phyloP scores from a whole-genome alignment of 23 tunicate genomes.

The Trididemnum clinides region DNA sequence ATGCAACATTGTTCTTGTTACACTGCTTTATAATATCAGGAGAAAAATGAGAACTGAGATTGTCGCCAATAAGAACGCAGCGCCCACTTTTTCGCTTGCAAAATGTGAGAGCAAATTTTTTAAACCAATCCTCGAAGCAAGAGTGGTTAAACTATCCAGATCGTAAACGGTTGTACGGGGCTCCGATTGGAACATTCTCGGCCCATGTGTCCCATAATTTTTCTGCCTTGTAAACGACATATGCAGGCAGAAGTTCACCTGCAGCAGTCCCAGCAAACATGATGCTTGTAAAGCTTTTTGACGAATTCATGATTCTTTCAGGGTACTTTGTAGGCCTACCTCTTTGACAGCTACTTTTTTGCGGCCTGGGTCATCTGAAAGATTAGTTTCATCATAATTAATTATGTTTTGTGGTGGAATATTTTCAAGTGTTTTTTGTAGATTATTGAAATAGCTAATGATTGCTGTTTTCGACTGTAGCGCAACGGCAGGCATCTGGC shows the following conservation, averaged over 20 bases:
- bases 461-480: too few species aligned
- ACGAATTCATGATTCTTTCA: background rate
- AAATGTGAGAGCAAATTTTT: background rate
- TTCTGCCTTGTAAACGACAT: conserved; percentile 6
- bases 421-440: too few species aligned
- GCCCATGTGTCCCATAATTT: background rate
- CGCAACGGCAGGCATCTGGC: too few species aligned
- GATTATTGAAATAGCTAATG: too few species aligned
- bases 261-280: conserved; percentile 21
- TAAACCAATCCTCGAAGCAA: conserved; percentile 12
- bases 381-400: too few species aligned
- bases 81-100: background rate
- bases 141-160: background rate
- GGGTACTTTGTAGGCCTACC: conserved; percentile 14
- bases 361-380: too few species aligned
- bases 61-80: conserved; percentile 10
- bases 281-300: background rate
- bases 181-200: background rate
- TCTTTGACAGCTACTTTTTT: too few species aligned
- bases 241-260: background rate
- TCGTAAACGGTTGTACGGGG: background rate
- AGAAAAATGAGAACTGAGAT: background rate
- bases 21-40: background rate
- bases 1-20: background rate
- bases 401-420: too few species aligned